Percentiles rank a stretch among this genome's conserved stretches.
Evolutionary conservation across 2,113 vertebrate genomes (phyloP).

Genomic region (Saimiri boliviensis): DNA sequence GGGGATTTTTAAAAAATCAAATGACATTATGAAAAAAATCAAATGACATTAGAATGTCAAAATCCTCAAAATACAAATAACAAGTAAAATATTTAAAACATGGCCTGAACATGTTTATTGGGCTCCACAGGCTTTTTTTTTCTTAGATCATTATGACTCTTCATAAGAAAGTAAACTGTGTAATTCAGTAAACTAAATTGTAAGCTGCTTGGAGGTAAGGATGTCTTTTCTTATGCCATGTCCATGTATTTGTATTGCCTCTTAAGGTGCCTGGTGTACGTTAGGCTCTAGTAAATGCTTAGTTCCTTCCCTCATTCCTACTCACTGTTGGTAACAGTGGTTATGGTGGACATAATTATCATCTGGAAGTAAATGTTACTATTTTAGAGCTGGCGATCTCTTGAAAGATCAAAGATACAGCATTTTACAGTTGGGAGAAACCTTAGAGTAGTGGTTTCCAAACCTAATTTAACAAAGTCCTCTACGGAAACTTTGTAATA

Average conservation of each 20-base stretch:
- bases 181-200: not conserved
- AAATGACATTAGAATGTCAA: not conserved
- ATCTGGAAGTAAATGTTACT: not conserved
- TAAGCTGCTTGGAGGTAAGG: not conserved
- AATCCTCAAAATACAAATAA: not conserved
- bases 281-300: not conserved
- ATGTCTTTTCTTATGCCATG: not conserved
- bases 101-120: not conserved
- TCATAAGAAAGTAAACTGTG: not conserved
- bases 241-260: too few species aligned
- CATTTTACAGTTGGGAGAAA: not conserved
- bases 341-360: accelerated
- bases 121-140: not conserved
- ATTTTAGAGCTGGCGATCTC: not conserved
- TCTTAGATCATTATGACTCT: not conserved
- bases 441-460: not conserved
- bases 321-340: accelerated
- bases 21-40: not conserved
- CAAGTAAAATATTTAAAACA: not conserved
- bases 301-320: not conserved
- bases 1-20: too few species aligned
- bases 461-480: not conserved
- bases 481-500: not conserved
- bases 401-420: not conserved
- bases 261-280: not conserved